A percentile compares a stretch with the other conserved stretches of the same genome.
phyloP scores from a whole-genome alignment of 2,888 invertebrate species.

The Augiades crinisus region DNA sequence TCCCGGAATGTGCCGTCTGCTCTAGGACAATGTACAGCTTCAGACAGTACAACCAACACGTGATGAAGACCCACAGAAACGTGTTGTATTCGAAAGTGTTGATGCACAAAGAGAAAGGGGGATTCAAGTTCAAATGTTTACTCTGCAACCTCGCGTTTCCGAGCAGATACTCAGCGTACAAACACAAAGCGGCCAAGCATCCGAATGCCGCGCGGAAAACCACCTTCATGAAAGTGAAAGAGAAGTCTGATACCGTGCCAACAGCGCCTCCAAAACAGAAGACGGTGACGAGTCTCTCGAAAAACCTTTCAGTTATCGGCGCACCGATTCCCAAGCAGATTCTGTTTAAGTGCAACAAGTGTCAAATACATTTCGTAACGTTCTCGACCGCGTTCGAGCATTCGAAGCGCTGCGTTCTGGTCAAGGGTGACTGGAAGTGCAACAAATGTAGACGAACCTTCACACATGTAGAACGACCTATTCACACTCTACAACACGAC shows the following conservation, averaged over 20 bases:
- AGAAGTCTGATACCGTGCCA: neutral
- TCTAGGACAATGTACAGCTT: neutral
- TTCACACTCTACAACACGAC: constrained; percentile 46
- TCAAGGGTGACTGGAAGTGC: constrained; percentile 30
- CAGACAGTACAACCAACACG: constrained; percentile 25
- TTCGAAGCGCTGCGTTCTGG: constrained; percentile 22
- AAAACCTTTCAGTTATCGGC: neutral
- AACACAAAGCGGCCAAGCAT: constrained; percentile 28
- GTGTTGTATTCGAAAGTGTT: neutral
- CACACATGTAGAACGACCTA: constrained; percentile 31
- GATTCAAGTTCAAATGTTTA: constrained; percentile 21
- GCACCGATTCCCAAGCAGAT: constrained; percentile 27
- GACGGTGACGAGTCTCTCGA: neutral
- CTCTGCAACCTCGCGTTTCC: constrained; percentile 26
- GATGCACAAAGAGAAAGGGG: neutral
- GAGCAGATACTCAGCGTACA: constrained; percentile 18
- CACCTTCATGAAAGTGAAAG: neutral
- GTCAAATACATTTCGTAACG: constrained; percentile 32
- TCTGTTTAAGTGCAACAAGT: constrained; percentile 35
- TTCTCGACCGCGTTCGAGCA: constrained; percentile 26
- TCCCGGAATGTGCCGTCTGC: constrained; percentile 19
- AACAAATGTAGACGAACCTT: constrained; percentile 42
- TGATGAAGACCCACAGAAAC: constrained; percentile 1
- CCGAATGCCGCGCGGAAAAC: neutral
- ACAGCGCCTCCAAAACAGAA: neutral